Base-by-base conservation (phyloP, 2,797 vertebrate species). In the Pelochelys cantorii region DNA sequence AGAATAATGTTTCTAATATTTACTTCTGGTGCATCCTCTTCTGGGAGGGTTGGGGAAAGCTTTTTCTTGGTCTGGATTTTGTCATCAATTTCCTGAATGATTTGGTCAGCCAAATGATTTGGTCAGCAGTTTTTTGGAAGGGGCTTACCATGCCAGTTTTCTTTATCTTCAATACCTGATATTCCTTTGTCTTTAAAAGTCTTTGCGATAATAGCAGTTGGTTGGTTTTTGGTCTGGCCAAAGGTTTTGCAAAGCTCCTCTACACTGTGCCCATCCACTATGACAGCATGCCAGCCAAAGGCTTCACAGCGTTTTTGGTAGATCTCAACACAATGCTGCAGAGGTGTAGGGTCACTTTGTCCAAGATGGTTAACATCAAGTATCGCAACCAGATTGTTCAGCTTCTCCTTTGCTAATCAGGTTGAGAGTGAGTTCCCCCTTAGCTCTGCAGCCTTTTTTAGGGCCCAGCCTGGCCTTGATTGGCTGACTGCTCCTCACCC, bases 191-290 rank as follows among this genome's bases (percentile, higher is more conserved):
- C 99, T 97, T 99, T 99, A 95, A 98, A 98, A 86, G 99, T 99
- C 98, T 99, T 99, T 91, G 99, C 99, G 42, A 99, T 99, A 97
- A 99, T 99, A 93, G 98, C 99, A 3, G 98, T 99, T 22, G 99
- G 99, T 88, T 99, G 99, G 96, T 99, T 98, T 87, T 98, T 98
- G 60, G 98, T 98, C 95, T 99, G 98, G 93, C 98, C 98, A n/a
- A 99, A 98, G 93, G 99, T 99, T 96, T 99, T 99, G 97, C 99
- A 99, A 85, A 99, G 98, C 96, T 99, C 99, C 85, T 99, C 99
- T 96, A 99, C 98, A 1, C 99, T 99, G 98, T 99, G 99, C 37
- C 99, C 99, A 15, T 99, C 99, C 77, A 99, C 99, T 1, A 99
- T 98, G 91, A 99, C 98, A 71, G 98, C 97, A 23, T 99, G 98